These are phyloP conservation scores for Anthonomus grandis DNA, from an alignment of 1,140 invertebrate species.

Conservation along the genomic window DNA sequence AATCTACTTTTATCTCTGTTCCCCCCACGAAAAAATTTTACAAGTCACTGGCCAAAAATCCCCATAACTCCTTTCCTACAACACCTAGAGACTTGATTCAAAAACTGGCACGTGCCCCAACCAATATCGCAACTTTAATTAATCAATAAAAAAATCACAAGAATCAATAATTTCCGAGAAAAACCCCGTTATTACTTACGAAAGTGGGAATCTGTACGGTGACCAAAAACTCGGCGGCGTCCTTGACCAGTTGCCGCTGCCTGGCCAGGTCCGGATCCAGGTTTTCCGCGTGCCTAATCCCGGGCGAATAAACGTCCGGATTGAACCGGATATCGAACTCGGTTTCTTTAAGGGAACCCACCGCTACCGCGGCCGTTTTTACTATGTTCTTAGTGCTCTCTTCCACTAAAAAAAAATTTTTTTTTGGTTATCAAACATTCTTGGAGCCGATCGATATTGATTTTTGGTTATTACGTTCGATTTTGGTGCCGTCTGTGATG, in stretches of 20 bases:
- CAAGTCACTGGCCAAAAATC: too few species aligned
- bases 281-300: conserved; percentile 78
- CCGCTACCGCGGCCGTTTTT: conserved; percentile 79
- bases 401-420: conserved; percentile 58
- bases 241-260: conserved; percentile 86
- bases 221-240: conserved; percentile 93
- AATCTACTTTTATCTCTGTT: too few species aligned
- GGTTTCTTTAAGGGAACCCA: conserved; percentile 88
- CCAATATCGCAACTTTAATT: too few species aligned
- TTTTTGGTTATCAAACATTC: conserved; percentile 56
- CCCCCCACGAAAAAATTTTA: too few species aligned
- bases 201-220: conserved; percentile 91
- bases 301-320: conserved; percentile 94
- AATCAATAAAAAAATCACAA: too few species aligned
- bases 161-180: too few species aligned
- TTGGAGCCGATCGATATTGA: conserved; percentile 70
- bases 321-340: conserved; percentile 98
- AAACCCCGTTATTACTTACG: conserved; percentile 66
- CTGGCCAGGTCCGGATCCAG: conserved; percentile 66
- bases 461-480: conserved; percentile 58
- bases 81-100: too few species aligned
- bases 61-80: too few species aligned
- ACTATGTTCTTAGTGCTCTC: conserved; percentile 88
- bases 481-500: conserved; percentile 80
- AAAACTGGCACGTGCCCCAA: too few species aligned